Percentiles rank a stretch among this genome's conserved stretches.
Conservation (phyloP, 2,888 invertebrate species). For the Aphrophora alni region DNA sequence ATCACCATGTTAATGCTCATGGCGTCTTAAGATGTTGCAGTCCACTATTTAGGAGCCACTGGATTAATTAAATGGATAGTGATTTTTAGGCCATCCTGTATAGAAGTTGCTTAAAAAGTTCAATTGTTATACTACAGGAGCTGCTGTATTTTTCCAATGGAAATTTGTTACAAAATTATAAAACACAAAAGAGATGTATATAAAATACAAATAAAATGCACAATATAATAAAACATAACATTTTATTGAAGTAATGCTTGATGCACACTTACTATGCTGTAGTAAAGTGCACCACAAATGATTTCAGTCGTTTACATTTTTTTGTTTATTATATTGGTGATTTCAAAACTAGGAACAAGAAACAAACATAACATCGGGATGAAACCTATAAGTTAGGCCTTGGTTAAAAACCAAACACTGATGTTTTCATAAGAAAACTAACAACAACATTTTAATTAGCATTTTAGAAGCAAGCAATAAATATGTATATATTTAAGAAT, state of each 20-base stretch:
- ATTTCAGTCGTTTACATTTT: background rate
- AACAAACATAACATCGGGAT: background rate
- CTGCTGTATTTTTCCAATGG: too few species aligned
- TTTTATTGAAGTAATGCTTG: background rate
- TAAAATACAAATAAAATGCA: background rate
- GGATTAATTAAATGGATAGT: too few species aligned
- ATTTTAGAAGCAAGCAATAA: background rate
- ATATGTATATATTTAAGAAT: too few species aligned
- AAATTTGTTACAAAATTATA: too few species aligned
- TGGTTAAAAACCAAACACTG: background rate
- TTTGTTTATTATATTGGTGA: too few species aligned
- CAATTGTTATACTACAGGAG: too few species aligned
- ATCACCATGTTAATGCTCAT: too few species aligned
- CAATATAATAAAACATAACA: background rate
- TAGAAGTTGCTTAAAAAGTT: too few species aligned
- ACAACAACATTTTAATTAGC: background rate
- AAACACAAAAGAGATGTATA: too few species aligned
- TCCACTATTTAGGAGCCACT: too few species aligned
- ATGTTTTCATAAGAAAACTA: background rate
- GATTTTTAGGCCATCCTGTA: too few species aligned
- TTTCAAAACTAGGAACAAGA: background rate
- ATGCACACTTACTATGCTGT: background rate
- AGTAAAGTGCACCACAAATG: background rate
- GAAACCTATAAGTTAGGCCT: background rate
- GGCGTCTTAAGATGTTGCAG: too few species aligned